Evolutionary conservation across 2,888 invertebrate species (phyloP).

Genomic region (Dysmachus trigonus): DNA sequence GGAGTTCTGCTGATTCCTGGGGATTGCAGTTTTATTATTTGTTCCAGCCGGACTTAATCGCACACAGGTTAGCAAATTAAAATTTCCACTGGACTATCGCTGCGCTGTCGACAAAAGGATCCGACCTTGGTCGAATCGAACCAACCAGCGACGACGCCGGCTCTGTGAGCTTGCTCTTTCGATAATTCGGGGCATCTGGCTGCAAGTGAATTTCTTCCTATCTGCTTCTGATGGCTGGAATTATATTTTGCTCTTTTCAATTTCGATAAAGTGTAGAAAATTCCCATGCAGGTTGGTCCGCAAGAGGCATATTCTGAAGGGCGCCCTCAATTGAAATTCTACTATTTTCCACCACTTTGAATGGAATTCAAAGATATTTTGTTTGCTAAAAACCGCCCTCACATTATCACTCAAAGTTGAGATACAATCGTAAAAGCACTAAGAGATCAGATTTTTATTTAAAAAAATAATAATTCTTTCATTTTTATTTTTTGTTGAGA

Average conservation of each 20-base stretch:
- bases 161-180: not conserved
- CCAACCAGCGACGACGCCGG: too few relatives aligned
- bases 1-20: constrained; percentile 8
- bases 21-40: constrained; percentile 32
- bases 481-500: too few relatives aligned
- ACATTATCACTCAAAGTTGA: too few relatives aligned
- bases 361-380: not conserved
- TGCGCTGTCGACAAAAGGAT: constrained; percentile 8
- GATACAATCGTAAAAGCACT: too few relatives aligned
- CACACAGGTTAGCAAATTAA: constrained; percentile 32
- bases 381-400: too few relatives aligned
- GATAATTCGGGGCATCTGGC: constrained; percentile 18
- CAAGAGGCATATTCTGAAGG: not conserved
- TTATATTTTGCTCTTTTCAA: constrained; percentile 25
- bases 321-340: not conserved
- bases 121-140: constrained; percentile 5
- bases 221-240: not conserved
- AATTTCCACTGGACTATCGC: constrained; percentile 18
- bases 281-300: not conserved
- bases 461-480: too few relatives aligned
- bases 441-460: too few relatives aligned
- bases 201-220: constrained; percentile 11
- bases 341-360: not conserved
- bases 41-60: constrained; percentile 13
- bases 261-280: not conserved